Conservation (phyloP, 2,888 invertebrate species). For the Vandiemenella viatica region DNA sequence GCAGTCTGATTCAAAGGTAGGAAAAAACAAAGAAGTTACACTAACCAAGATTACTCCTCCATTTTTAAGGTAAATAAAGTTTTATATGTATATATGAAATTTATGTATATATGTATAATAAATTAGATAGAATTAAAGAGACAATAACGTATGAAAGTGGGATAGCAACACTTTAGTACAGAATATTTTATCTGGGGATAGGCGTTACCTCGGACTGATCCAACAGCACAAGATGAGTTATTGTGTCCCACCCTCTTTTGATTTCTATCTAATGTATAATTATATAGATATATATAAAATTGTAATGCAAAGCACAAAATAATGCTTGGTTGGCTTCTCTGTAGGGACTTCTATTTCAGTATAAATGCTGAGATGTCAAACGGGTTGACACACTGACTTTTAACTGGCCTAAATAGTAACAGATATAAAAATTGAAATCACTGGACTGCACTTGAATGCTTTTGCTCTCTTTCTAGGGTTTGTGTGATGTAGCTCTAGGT, state of each 20-base stretch:
- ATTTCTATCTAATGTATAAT: not conserved
- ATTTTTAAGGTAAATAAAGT: not conserved
- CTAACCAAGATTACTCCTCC: not conserved
- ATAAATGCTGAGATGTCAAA: no score
- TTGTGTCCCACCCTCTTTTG: no score
- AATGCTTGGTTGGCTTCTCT: conserved; percentile 6
- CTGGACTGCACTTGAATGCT: conserved; percentile 18
- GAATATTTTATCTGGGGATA: no score
- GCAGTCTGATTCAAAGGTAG: conserved; percentile 14
- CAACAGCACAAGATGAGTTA: no score
- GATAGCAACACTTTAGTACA: no score
- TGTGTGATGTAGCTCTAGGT: conserved; percentile 20
- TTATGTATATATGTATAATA: not conserved
- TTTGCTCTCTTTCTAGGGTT: conserved; percentile 18
- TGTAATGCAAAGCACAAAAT: conserved; percentile 13
- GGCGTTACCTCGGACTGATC: no score
- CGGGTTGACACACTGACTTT: no score
- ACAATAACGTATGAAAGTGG: not conserved
- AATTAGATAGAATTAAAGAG: not conserved
- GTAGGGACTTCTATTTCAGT: no score
- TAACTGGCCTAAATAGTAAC: conserved; percentile 17
- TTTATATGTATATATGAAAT: not conserved
- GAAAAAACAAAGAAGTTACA: not conserved
- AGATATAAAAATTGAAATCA: conserved; percentile 4
- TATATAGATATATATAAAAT: not conserved